phyloP scores from a whole-genome alignment of 1,140 invertebrate genomes.

The Gonioctena quinquepunctata region DNA sequence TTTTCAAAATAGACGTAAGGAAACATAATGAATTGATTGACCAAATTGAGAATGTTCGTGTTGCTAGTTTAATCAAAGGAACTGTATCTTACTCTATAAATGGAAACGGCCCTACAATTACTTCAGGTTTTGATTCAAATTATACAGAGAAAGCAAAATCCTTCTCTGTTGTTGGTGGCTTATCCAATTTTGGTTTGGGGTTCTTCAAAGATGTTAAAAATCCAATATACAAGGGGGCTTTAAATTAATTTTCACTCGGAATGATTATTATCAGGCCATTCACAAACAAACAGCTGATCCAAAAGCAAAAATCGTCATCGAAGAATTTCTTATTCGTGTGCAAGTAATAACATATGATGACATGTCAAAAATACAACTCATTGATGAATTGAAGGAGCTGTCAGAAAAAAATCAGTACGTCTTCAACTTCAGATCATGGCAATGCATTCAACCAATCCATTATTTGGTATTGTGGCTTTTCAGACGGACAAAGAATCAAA shows the following conservation, averaged over 20 bases:
- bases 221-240: too few relatives aligned
- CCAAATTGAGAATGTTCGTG: not conserved
- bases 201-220: too few relatives aligned
- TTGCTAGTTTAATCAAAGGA: slow-evolving; percentile 5
- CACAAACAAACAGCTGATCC: too few relatives aligned
- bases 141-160: too few relatives aligned
- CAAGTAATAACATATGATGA: not conserved
- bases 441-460: too few relatives aligned
- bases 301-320: not conserved
- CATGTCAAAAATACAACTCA: not conserved
- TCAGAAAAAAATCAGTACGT: too few relatives aligned
- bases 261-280: too few relatives aligned
- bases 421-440: too few relatives aligned
- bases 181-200: not conserved
- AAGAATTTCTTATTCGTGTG: too few relatives aligned
- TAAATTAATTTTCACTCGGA: too few relatives aligned
- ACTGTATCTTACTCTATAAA: not conserved
- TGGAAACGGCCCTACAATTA: not conserved
- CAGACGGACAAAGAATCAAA: too few relatives aligned
- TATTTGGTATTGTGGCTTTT: too few relatives aligned
- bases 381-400: not conserved
- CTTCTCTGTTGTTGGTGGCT: not conserved
- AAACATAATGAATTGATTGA: not conserved
- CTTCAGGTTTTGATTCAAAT: not conserved
- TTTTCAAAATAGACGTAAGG: not conserved